A percentile compares a stretch with the other conserved stretches of the same genome.
phyloP scores from a whole-genome alignment of 2,797 vertebrate genomes.

The Halcyon chelicuti region DNA sequence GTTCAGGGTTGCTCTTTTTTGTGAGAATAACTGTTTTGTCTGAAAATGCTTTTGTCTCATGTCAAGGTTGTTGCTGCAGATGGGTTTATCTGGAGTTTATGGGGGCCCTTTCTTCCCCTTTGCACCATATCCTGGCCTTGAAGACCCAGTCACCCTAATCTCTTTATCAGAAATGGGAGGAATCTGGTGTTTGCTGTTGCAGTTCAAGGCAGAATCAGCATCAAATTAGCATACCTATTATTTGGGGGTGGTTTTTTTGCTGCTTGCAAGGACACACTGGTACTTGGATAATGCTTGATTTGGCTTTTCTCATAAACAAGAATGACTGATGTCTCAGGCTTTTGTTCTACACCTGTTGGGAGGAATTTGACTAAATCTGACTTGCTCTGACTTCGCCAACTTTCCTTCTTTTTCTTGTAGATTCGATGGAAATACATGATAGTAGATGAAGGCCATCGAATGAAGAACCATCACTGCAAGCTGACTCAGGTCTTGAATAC shows the following conservation, averaged over 20 bases:
- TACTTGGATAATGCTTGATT: background rate
- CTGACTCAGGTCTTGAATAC: constrained; percentile 97
- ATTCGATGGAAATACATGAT: constrained; percentile 99
- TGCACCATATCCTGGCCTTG: background rate
- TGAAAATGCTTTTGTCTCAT: background rate
- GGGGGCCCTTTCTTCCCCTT: background rate
- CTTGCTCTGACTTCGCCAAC: background rate
- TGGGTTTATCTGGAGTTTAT: background rate
- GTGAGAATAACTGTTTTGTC: background rate
- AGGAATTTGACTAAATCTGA: background rate
- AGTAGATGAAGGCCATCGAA: constrained; percentile 96
- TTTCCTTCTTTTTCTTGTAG: constrained; percentile 62
- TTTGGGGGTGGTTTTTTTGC: background rate
- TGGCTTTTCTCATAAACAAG: background rate
- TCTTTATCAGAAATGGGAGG: background rate
- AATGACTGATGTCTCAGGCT: background rate
- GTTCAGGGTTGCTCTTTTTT: background rate
- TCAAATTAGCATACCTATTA: background rate
- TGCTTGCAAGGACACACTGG: background rate
- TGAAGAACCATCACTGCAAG: constrained; percentile 99
- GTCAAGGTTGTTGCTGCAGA: background rate
- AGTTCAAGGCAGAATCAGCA: background rate
- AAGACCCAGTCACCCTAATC: background rate
- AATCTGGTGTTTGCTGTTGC: background rate
- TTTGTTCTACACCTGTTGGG: background rate